Evolutionary conservation across 1,140 invertebrate species (phyloP).

Genomic region (Acromyrmex charruanus): DNA sequence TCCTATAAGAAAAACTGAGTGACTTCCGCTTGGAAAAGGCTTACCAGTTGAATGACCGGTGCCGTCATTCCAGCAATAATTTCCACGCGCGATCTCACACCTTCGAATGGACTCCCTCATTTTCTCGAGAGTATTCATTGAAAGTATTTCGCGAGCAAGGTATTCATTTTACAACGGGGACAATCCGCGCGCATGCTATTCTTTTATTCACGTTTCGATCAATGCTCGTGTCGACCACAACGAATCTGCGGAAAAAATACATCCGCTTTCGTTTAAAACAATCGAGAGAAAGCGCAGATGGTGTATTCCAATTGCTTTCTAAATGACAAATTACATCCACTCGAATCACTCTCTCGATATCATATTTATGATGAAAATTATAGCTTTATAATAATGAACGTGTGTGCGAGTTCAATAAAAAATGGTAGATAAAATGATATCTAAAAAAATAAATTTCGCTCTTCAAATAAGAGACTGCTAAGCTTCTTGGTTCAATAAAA

Average conservation of each 20-base stretch:
- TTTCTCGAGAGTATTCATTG: not conserved
- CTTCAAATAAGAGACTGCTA: not conserved
- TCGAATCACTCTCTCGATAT: slow-evolving; percentile 15
- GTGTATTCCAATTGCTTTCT: slow-evolving; percentile 40
- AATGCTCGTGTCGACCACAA: slow-evolving; percentile 26
- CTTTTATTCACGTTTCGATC: slow-evolving; percentile 46
- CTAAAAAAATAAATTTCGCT: slow-evolving; percentile 14
- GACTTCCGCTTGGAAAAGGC: slow-evolving; percentile 8
- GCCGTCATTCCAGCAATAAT: slow-evolving; percentile 6
- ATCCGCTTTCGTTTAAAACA: slow-evolving; percentile 36
- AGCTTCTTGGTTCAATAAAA: not conserved
- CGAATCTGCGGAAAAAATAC: slow-evolving; percentile 29
- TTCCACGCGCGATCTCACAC: slow-evolving; percentile 11
- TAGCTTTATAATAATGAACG: not conserved
- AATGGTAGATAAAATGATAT: not conserved
- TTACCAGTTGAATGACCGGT: slow-evolving; percentile 44
- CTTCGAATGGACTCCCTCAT: slow-evolving; percentile 2
- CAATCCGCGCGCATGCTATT: not conserved
- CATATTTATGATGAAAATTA: slow-evolving; percentile 2
- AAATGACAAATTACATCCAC: slow-evolving; percentile 29
- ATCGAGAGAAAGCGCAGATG: slow-evolving; percentile 46
- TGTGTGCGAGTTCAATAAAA: not conserved
- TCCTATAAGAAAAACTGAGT: slow-evolving; percentile 3
- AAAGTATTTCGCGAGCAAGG: slow-evolving; percentile 17
- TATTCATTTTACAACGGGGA: slow-evolving; percentile 25